Percentiles rank a stretch among this genome's conserved stretches.
Conservation (phyloP, 2,797 vertebrate genomes). For the Rhadinocentrus ornatus region DNA sequence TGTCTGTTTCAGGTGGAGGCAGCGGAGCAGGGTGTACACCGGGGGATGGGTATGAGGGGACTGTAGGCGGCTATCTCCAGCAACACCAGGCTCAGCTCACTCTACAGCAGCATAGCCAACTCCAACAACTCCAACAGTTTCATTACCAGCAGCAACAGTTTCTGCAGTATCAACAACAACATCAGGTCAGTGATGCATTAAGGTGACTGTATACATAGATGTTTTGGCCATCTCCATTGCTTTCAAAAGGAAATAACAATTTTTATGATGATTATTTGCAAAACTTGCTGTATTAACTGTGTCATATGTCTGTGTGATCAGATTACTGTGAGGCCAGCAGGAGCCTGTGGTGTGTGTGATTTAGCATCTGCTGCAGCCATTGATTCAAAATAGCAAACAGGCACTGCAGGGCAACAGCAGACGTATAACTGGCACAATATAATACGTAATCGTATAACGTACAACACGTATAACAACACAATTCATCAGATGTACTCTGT, state of each 20-base stretch:
- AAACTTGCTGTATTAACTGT: neutral
- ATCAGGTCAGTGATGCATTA: conserved; percentile 42
- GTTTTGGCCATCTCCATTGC: neutral
- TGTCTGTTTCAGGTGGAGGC: conserved; percentile 53
- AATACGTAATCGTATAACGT: too few relatives aligned
- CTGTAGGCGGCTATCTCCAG: conserved; percentile 85
- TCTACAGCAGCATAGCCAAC: conserved; percentile 83
- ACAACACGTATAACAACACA: too few relatives aligned
- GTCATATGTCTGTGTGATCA: neutral
- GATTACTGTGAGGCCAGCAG: neutral
- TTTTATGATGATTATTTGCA: neutral
- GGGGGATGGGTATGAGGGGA: conserved; percentile 89
- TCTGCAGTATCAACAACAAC: conserved; percentile 83
- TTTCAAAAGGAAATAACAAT: neutral
- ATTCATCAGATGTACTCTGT: neutral
- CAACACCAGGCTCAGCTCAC: conserved; percentile 82
- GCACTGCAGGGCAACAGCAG: conserved; percentile 2
- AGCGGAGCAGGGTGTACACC: conserved; percentile 74
- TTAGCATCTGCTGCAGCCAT: neutral
- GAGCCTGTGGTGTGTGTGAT: neutral
- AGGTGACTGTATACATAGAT: neutral
- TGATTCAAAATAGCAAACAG: conserved; percentile 2
- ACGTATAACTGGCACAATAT: neutral
- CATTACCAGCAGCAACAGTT: conserved; percentile 87
- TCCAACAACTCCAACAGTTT: conserved; percentile 84